phyloP scores from a whole-genome alignment of 2,888 invertebrate species.

The Harpalus rufipes region DNA sequence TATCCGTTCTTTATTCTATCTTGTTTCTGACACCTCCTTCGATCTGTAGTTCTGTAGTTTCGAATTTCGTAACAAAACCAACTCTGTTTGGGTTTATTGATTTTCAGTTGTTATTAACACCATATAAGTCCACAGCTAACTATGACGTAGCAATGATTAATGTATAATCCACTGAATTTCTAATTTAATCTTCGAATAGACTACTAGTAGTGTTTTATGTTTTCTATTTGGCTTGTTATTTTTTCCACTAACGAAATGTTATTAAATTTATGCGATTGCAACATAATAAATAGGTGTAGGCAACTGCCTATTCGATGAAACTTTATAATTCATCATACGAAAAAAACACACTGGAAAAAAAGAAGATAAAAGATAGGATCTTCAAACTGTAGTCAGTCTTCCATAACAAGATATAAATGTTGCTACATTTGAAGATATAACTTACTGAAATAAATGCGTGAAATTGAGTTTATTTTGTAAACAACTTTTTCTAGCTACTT shows the following conservation, averaged over 20 bases:
- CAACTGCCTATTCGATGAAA: neutral
- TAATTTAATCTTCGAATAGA: conserved; percentile 43
- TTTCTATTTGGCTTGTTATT: conserved; percentile 45
- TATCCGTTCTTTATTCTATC: neutral
- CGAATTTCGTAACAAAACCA: conserved; percentile 44
- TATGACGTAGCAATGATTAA: conserved; percentile 43
- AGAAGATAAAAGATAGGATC: neutral
- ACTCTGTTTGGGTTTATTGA: conserved; percentile 9
- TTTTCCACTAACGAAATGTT: conserved; percentile 36
- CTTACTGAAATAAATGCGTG: neutral
- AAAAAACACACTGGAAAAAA: neutral
- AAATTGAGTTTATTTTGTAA: neutral
- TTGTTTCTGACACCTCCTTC: neutral
- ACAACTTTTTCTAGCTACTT: neutral
- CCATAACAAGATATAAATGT: neutral
- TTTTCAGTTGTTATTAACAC: conserved; percentile 49
- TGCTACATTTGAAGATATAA: conserved; percentile 3
- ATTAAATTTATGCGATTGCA: conserved; percentile 41
- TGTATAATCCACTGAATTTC: conserved; percentile 47
- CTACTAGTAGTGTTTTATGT: conserved; percentile 40
- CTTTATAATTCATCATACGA: conserved; percentile 28
- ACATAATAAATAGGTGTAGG: conserved; percentile 41
- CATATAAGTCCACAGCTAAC: conserved; percentile 26
- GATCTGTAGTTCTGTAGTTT: neutral
- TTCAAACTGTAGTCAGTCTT: neutral